Conservation (phyloP, 2,113 vertebrate species). For the Sinocyclocheilus anophthalmus region DNA sequence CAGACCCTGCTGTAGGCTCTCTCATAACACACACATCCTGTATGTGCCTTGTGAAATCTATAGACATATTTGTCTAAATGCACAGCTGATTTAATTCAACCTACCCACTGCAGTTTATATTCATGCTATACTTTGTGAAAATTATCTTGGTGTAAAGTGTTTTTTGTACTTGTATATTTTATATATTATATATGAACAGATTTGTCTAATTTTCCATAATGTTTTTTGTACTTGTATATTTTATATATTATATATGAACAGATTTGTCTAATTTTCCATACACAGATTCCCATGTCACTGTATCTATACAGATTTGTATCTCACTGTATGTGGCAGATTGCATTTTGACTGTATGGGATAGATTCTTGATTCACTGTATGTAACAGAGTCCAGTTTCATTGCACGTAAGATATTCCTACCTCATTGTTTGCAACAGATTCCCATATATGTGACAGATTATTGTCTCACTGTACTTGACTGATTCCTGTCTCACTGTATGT, state of each 20-base stretch:
- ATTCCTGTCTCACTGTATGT: neutral
- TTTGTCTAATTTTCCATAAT: neutral
- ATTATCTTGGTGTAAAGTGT: neutral
- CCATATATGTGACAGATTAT: neutral
- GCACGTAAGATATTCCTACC: too few species aligned
- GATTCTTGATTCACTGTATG: neutral
- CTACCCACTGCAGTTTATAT: too few species aligned
- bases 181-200: neutral
- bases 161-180: neutral
- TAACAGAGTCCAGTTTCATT: too few species aligned
- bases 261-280: neutral
- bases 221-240: neutral
- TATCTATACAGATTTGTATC: neutral
- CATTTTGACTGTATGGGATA: neutral
- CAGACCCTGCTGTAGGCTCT: constrained; percentile 25
- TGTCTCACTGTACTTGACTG: neutral
- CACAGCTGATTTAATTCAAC: neutral
- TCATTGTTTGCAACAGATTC: too few species aligned
- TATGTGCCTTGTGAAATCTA: neutral
- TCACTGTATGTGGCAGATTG: too few species aligned
- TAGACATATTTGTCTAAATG: neutral
- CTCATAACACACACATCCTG: constrained; percentile 30
- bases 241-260: neutral
- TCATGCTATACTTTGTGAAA: neutral
- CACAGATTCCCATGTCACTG: neutral